phyloP scores from a whole-genome alignment of 1,140 invertebrate species.

The Cryptotermes secundus region DNA sequence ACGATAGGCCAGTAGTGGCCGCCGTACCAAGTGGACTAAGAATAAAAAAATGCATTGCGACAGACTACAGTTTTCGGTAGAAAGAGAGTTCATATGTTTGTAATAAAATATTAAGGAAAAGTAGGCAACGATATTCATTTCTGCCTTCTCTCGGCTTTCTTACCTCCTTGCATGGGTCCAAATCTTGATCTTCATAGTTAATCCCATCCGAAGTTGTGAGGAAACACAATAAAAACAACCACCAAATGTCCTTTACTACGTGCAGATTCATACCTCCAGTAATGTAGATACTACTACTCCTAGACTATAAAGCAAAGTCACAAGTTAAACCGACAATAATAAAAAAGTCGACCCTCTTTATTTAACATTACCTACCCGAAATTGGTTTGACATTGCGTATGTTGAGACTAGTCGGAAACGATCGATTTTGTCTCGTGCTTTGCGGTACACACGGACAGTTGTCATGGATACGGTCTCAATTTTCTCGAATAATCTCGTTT shows the following conservation, averaged over 20 bases:
- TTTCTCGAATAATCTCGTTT: neutral
- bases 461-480: neutral
- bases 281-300: neutral
- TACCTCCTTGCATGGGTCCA: constrained; percentile 5
- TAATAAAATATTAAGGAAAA: too few relatives aligned
- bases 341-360: neutral
- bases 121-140: too few relatives aligned
- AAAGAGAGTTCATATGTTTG: too few relatives aligned
- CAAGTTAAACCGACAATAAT: neutral
- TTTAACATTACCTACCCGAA: neutral
- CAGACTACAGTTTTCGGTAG: too few relatives aligned
- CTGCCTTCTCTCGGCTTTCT: neutral
- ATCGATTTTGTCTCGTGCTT: neutral
- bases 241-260: neutral
- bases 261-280: neutral
- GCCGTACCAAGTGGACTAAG: too few relatives aligned
- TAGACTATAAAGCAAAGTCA: neutral
- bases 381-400: neutral
- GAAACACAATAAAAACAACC: neutral
- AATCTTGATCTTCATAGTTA: neutral
- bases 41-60: too few relatives aligned
- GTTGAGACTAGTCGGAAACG: neutral
- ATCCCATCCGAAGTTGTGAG: neutral
- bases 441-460: neutral
- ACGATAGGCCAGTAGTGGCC: too few relatives aligned